A percentile compares a stretch with the other conserved stretches of the same genome.
Evolutionary conservation across 2,888 invertebrate species (phyloP).

Genomic region (Patella ulyssiponensis): DNA sequence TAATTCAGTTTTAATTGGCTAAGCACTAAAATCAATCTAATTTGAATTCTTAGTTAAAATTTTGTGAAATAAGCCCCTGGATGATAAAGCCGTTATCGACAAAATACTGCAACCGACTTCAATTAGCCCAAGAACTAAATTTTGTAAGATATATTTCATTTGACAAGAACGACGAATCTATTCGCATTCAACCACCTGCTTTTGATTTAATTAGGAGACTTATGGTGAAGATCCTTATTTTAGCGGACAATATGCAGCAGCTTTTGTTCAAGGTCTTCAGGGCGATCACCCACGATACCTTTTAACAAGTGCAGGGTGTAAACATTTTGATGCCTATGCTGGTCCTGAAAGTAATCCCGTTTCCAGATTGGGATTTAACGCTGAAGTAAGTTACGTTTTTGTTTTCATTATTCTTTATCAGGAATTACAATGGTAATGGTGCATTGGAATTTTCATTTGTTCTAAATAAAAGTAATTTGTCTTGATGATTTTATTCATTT

Average conservation of each 20-base stretch:
- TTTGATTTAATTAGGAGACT: slow-evolving; percentile 54
- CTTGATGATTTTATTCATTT: too few species aligned
- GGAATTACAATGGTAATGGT: background rate
- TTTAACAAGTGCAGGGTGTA: slow-evolving; percentile 65
- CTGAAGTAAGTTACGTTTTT: slow-evolving; percentile 43
- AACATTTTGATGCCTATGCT: slow-evolving; percentile 67
- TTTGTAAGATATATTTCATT: too few species aligned
- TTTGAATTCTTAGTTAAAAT: too few species aligned
- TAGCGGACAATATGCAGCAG: slow-evolving; percentile 49
- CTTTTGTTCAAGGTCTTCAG: slow-evolving; percentile 62
- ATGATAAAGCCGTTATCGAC: too few species aligned
- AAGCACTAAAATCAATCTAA: too few species aligned
- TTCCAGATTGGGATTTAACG: slow-evolving; percentile 56
- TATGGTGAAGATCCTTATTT: slow-evolving; percentile 69
- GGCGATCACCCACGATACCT: slow-evolving; percentile 60
- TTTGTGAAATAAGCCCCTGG: too few species aligned
- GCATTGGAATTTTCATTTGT: background rate
- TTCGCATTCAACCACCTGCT: background rate
- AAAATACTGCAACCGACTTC: too few species aligned
- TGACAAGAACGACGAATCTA: too few species aligned
- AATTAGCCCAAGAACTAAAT: too few species aligned
- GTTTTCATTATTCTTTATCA: background rate
- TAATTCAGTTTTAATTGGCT: too few species aligned
- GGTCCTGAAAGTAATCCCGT: slow-evolving; percentile 67
- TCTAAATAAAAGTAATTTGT: background rate